Conservation (phyloP, 1,140 invertebrate species). For the Pogonomyrmex barbatus region DNA sequence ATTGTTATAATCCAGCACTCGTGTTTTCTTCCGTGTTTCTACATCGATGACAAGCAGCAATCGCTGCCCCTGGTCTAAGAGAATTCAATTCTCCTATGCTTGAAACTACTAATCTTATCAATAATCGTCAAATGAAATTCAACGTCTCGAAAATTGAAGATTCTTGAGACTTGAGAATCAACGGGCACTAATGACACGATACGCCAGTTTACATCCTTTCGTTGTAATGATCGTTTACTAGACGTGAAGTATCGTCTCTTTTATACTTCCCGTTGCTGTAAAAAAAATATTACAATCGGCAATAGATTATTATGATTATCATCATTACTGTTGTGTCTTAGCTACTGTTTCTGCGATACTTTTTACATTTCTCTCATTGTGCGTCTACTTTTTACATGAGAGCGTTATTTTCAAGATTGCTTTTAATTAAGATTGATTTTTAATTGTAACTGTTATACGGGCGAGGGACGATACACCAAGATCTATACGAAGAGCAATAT, state of each 20-base stretch:
- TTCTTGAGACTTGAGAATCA: slow-evolving; percentile 4
- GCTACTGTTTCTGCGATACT: slow-evolving; percentile 35
- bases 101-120: slow-evolving; percentile 37
- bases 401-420: slow-evolving; percentile 32
- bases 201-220: neutral
- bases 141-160: slow-evolving; percentile 9
- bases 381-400: slow-evolving; percentile 34
- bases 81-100: slow-evolving; percentile 23
- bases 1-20: slow-evolving; percentile 63
- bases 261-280: neutral
- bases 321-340: slow-evolving; percentile 1
- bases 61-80: slow-evolving; percentile 54
- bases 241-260: slow-evolving; percentile 33
- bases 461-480: slow-evolving; percentile 23
- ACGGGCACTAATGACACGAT: slow-evolving; percentile 27
- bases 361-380: neutral
- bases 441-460: slow-evolving; percentile 20
- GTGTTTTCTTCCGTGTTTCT: slow-evolving; percentile 62
- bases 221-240: slow-evolving; percentile 2
- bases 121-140: slow-evolving; percentile 17
- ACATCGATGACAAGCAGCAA: slow-evolving; percentile 57
- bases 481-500: slow-evolving; percentile 69
- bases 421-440: slow-evolving; percentile 37
- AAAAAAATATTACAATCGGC: slow-evolving; percentile 16
- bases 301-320: slow-evolving; percentile 34